A percentile compares a stretch with the other conserved stretches of the same genome.
Evolutionary conservation across 2,888 invertebrate genomes (phyloP).

Genomic region (Cephus sareptanus): DNA sequence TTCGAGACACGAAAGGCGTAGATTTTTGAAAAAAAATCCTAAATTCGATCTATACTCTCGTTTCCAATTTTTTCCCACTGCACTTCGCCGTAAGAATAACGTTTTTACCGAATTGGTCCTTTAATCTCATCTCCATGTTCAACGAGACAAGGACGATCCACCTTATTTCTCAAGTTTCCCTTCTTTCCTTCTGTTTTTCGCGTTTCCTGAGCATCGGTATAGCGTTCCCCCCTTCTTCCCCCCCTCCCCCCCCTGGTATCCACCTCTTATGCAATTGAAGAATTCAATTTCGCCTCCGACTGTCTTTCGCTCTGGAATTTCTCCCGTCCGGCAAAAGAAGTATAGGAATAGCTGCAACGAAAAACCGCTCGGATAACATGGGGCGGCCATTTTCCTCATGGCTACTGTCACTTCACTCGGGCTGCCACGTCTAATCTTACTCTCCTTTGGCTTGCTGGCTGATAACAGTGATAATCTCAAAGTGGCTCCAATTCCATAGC

Average conservation of each 20-base stretch:
- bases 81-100: neutral
- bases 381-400: neutral
- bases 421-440: neutral
- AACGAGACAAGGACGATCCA: neutral
- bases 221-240: accelerated
- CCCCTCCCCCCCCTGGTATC: too few relatives aligned
- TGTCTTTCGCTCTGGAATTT: neutral
- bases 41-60: neutral
- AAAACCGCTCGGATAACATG: neutral
- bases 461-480: neutral
- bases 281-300: neutral
- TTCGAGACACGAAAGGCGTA: neutral
- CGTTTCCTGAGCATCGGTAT: too few relatives aligned
- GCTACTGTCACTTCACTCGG: neutral
- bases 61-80: neutral
- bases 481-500: neutral
- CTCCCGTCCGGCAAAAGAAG: neutral
- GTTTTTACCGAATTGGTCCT: neutral
- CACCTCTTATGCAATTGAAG: neutral
- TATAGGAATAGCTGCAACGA: neutral
- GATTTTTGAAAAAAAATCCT: neutral
- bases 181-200: neutral
- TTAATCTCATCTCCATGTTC: neutral
- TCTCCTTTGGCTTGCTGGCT: neutral
- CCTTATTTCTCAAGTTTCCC: neutral